phyloP scores from a whole-genome alignment of 2,113 vertebrate genomes.

The Silurus asotus region DNA sequence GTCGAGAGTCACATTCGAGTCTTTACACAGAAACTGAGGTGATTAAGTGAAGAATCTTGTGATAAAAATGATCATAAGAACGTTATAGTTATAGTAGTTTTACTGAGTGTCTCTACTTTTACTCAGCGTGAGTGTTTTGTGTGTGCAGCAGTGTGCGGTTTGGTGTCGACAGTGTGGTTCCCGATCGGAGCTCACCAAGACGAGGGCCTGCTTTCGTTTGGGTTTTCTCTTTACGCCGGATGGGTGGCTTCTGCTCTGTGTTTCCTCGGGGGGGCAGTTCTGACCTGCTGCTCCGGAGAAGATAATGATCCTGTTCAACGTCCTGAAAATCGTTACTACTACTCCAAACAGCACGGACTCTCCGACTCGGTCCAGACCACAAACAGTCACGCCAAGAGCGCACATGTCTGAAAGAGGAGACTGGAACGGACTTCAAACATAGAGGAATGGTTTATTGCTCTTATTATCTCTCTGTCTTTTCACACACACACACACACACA shows the following conservation, averaged over 20 bases:
- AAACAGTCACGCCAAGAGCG: conserved; percentile 89
- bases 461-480: background rate
- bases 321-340: conserved; percentile 86
- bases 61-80: no score
- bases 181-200: conserved; percentile 81
- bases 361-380: conserved; percentile 63
- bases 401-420: conserved; percentile 75
- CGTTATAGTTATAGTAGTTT: no score
- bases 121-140: no score
- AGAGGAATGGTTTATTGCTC: background rate
- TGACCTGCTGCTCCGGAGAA: conserved; percentile 79
- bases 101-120: no score
- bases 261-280: conserved; percentile 80
- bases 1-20: no score
- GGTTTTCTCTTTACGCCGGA: conserved; percentile 89
- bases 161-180: conserved; percentile 90
- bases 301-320: conserved; percentile 51
- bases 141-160: conserved; percentile 79
- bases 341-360: conserved; percentile 77
- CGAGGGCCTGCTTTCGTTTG: conserved; percentile 88
- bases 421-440: conserved; percentile 7
- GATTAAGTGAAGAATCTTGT: no score
- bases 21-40: no score
- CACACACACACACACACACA: background rate
- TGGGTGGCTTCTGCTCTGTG: conserved; percentile 89